Base-by-base conservation (phyloP, 35 echinoderm and acorn worm species). In the Heliocidaris erythrogramma region DNA sequence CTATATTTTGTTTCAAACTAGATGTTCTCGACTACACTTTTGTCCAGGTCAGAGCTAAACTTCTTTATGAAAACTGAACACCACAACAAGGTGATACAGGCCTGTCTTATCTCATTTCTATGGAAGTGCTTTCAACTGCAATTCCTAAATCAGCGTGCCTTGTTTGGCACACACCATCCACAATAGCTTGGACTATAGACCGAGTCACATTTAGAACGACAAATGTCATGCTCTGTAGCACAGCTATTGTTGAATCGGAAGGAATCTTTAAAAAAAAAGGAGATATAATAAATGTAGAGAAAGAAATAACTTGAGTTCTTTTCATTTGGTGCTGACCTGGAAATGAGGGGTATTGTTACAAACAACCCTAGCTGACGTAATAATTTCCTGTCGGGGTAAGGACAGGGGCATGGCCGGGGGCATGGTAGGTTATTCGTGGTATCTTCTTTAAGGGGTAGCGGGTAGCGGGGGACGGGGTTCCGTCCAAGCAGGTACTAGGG, bases 261-360 rank as follows among this genome's bases (percentile, higher is more conserved):
- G 27, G 14, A 78, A 78, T 60, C 18, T n/a, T n/a, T 60, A 60
- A 12, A 60, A 14, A 78, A 42, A 42, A 78, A 78, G 65, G 21
- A 78, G 18, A 78, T 24, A 5, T 18, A 78, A 78, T 9, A 27
- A 78, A 27, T 7, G 65, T 0, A n/a, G 27, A 18, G 65, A 21
- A 78, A 78, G 65, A 78, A 78, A 78, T 78, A 78, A 78, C 65
- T 78, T 78, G 65, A 78, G 65, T 78, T 78, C 65, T 78, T 78
- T 78, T 78, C 65, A 27, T 21, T 69, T 78, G 27, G 6, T 2
- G 17, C 65, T 78, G 65, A 78, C 65, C 65, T 78, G 65, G 65
- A 78, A 8, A 78, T 78, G 18, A 78, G 52, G 35, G 52, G 14
- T 56, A 56, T 56, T 56, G 52, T 56, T 56, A 14, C 10, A 14